phyloP scores from a whole-genome alignment of 2,888 invertebrate genomes.

The Masnerella sp. region DNA sequence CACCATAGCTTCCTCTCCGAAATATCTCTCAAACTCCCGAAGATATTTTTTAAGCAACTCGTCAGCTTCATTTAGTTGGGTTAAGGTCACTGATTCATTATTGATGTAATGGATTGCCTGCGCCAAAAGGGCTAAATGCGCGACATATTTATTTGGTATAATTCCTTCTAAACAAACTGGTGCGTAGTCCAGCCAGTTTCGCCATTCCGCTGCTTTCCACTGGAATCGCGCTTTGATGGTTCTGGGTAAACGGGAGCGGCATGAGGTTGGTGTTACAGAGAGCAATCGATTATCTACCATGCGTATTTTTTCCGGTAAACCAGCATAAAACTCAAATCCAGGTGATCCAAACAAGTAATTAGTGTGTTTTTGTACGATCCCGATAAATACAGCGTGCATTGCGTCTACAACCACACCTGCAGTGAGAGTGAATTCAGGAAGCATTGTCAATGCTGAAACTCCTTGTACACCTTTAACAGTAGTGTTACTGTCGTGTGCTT shows the following conservation, averaged over 20 bases:
- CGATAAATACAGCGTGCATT: conserved; percentile 33
- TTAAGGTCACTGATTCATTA: neutral
- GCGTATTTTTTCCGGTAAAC: neutral
- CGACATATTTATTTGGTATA: conserved; percentile 23
- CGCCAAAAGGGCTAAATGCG: conserved; percentile 37
- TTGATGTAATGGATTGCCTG: conserved; percentile 6
- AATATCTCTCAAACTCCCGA: conserved; percentile 18
- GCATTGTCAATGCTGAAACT: conserved; percentile 6
- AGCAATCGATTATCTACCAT: neutral
- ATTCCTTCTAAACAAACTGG: conserved; percentile 45
- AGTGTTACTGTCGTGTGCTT: neutral
- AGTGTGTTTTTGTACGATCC: conserved; percentile 14
- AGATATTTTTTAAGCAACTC: conserved; percentile 21
- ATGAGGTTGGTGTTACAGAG: neutral
- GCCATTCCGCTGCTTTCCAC: conserved; percentile 49
- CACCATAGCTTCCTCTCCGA: conserved; percentile 9
- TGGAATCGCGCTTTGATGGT: conserved; percentile 19
- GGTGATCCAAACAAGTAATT: neutral
- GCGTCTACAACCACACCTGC: conserved; percentile 24
- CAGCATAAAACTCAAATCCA: neutral
- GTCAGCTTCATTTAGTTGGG: neutral
- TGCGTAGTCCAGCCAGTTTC: conserved; percentile 21
- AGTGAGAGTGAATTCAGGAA: conserved; percentile 9
- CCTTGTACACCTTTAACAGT: conserved; percentile 11
- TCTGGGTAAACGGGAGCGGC: conserved; percentile 47